Evolutionary conservation across 1,140 invertebrate species (phyloP).

Genomic region (Acyrthosiphon pisum): DNA sequence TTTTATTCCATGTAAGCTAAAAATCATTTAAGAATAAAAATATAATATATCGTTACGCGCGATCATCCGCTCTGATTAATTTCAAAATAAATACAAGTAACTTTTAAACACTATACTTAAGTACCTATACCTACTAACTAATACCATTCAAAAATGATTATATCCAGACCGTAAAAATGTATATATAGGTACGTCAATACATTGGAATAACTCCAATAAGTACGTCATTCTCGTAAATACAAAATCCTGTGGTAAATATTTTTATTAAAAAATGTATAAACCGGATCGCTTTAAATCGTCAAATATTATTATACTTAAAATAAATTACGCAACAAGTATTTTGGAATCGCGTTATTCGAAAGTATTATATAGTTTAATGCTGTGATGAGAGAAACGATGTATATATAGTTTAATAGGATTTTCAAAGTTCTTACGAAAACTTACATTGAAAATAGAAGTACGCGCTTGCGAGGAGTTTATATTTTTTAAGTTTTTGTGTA

Average conservation of each 20-base stretch:
- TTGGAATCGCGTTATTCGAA: background rate
- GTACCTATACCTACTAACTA: too few species aligned
- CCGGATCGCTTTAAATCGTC: background rate
- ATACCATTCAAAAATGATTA: background rate
- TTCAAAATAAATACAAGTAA: background rate
- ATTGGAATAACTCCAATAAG: background rate
- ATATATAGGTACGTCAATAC: background rate
- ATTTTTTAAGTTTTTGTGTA: background rate
- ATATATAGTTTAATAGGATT: background rate
- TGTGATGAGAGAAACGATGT: background rate
- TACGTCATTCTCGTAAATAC: background rate
- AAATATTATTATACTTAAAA: background rate
- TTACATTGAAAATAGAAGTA: background rate
- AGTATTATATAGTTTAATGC: background rate
- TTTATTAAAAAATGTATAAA: background rate
- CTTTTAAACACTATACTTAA: background rate
- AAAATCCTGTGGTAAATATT: background rate
- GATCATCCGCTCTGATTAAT: background rate
- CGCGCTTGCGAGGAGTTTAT: background rate
- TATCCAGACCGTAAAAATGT: background rate
- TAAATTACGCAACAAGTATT: slow-evolving; percentile 3
- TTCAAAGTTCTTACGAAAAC: background rate
- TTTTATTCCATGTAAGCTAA: background rate
- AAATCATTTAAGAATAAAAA: background rate
- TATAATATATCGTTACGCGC: background rate